These are phyloP conservation scores for Pseudococcus longispinus DNA, from an alignment of 2,888 invertebrate genomes.

Conservation along the genomic window DNA sequence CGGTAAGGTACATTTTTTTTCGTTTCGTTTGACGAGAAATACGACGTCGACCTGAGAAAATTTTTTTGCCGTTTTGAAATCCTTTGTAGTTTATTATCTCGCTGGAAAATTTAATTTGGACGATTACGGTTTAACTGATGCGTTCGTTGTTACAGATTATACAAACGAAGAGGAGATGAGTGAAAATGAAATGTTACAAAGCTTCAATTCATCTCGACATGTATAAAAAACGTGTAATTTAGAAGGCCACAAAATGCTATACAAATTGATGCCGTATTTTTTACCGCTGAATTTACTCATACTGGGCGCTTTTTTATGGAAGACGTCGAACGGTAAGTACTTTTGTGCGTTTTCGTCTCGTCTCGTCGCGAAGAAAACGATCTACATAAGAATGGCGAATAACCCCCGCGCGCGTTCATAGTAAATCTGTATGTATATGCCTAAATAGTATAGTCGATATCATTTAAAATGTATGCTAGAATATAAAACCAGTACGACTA, in stretches of 20 bases:
- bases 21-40: neutral
- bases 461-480: slow-evolving; percentile 5
- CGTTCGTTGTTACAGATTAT: slow-evolving; percentile 15
- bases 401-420: neutral
- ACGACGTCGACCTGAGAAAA: neutral
- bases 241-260: slow-evolving; percentile 1
- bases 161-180: neutral
- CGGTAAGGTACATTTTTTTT: neutral
- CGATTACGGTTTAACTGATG: slow-evolving; percentile 2
- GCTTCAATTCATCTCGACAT: neutral
- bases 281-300: slow-evolving; percentile 47
- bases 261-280: slow-evolving; percentile 36
- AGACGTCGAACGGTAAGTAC: slow-evolving; percentile 50
- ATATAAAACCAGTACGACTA: neutral
- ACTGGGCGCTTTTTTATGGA: slow-evolving; percentile 51
- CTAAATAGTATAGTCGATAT: slow-evolving; percentile 1
- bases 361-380: neutral
- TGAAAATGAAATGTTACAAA: slow-evolving; percentile 18
- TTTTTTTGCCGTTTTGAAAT: neutral
- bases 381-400: neutral
- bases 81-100: slow-evolving; percentile 7
- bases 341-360: neutral
- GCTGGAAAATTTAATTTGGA: neutral
- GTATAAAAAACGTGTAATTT: slow-evolving; percentile 15
- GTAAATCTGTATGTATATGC: neutral